Evolutionary conservation across 2,888 invertebrate species (phyloP).

Genomic region (Protodeltote pygarga): DNA sequence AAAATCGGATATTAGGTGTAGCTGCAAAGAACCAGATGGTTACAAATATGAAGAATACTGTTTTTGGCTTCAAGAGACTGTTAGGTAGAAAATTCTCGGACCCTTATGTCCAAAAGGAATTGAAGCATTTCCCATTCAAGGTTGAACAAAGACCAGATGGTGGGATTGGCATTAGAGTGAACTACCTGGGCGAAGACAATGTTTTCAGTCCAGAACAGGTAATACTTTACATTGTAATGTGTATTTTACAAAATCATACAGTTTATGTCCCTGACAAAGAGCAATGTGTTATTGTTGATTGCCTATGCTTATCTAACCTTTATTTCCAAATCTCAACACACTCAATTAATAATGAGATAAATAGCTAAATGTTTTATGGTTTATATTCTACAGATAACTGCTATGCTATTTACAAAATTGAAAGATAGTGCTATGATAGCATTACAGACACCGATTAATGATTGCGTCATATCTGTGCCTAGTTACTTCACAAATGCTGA

Average conservation of each 20-base stretch:
- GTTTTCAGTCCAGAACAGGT: slow-evolving; percentile 96
- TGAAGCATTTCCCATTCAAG: slow-evolving; percentile 92
- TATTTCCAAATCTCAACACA: slow-evolving; percentile 6
- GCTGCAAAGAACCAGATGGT: slow-evolving; percentile 98
- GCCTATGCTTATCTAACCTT: slow-evolving; percentile 5
- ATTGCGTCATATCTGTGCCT: slow-evolving; percentile 97
- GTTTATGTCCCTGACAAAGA: slow-evolving; percentile 14
- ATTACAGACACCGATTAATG: slow-evolving; percentile 96
- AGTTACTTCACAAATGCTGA: slow-evolving; percentile 98
- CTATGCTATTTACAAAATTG: slow-evolving; percentile 98
- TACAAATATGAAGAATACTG: slow-evolving; percentile 98
- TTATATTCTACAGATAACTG: slow-evolving; percentile 88
- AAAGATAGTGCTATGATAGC: slow-evolving; percentile 96
- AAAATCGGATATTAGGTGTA: slow-evolving; percentile 97
- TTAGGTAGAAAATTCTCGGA: slow-evolving; percentile 96
- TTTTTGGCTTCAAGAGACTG: slow-evolving; percentile 96
- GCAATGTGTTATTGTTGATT: slow-evolving; percentile 13
- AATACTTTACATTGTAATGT: slow-evolving; percentile 14
- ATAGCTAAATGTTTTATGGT: slow-evolving; percentile 3
- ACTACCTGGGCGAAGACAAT: slow-evolving; percentile 95
- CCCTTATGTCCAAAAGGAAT: slow-evolving; percentile 94
- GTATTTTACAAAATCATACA: neutral
- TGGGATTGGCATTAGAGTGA: slow-evolving; percentile 94
- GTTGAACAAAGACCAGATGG: slow-evolving; percentile 92
- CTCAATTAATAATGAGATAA: neutral